Evolutionary conservation across 1,140 invertebrate species (phyloP), one percentile per base, ranked within the genome.

Genomic region (Elymnias hypermnestra): DNA sequence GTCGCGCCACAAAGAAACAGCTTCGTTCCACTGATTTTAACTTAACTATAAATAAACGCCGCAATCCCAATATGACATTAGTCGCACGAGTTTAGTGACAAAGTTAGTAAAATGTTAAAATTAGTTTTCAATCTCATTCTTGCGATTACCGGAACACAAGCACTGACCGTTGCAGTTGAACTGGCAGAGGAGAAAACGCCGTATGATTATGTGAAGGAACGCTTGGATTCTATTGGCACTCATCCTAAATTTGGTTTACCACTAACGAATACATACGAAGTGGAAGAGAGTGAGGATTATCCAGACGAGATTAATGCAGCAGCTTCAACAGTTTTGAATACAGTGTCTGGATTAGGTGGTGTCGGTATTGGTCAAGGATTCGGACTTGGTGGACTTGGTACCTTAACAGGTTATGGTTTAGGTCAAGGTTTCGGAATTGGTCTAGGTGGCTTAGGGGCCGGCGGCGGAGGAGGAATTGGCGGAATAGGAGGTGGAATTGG

Each of bases 231-330:
- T 1, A 69, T 85, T n/a, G 58, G 61, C 3, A 62, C 62, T 12
- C 72, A 83, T 28, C 37, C 47, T 0, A 71, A 53, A 25, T 67
- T 73, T 35, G 82, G 77, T 42, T 13, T 83, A 33, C 84, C 84
- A n/a, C 38, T 87, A 51, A 78, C 78, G 5, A 72, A 57, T 29
- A 72, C 68, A 6, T 87, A 86, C 42, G 76, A 86, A 72, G 72
- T 87, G 8, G 83, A 84, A 73, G 83, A 86, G 70, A 81, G 73
- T 63, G 75, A 61, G 35, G 81, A 84, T 59, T 81, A 86, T 44
- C 83, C 85, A 8, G 72, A 84, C 19, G 56, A 83, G 21, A 51
- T 83, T 1, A 66, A 72, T 46, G 75, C 68, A 58, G 77, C 81
- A 5, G 84, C 79, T n/a, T 83, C 84, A 12, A 57, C 66, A 12